Evolutionary conservation across 2,888 invertebrate genomes (phyloP), one percentile per base, ranked within the genome.

Genomic region (Ormyrus labotus): DNA sequence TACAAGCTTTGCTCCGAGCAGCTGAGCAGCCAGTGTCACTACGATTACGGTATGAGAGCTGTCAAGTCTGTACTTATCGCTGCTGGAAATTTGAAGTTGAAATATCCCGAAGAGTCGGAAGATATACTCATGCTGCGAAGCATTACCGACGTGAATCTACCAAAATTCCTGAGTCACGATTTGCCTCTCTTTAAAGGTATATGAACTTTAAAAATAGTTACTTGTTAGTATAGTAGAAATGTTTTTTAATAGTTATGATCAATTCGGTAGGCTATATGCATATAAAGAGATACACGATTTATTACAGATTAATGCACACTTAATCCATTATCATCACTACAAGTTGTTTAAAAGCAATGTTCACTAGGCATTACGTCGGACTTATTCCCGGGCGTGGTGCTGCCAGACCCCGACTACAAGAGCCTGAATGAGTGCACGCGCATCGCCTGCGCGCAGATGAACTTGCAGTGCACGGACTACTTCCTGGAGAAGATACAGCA

Each of bases 41-140:
- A 98, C 87, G 98, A 98, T 93, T 98, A 98, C 87, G 98, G 96
- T 7, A 98, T 99, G 98, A 92, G 99, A 82, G 98, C 98, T 0
- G 98, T 99, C 0, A 98, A 98, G 88, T 96, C 96, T 0, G 98
- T 99, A 0, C 91, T 99, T 61, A 94, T 96, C 78, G 98, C 98
- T 0, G 98, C 98, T 0, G 98, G 96, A 9, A 96, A 97, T 60
- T 91, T 98, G 45, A 98, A 98, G 89, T 91, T 98, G 48, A 95
- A 96, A 69, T 97, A 96, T 90, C 97, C 97, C 0, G 94, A 96
- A 65, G 96, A 97, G 88, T 93, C 95, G 61, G 98, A 99, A 91
- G 97, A 97, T 87, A 94, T 95, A 83, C 92, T 98, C 80, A 93
- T 99, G 60, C 91, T 98, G 81, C 93, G 97, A 34, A 98, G 98